Percentiles rank a stretch among this genome's conserved stretches.
phyloP scores from a whole-genome alignment of 2,797 vertebrate genomes.

The Kryptolebias ocellatus region DNA sequence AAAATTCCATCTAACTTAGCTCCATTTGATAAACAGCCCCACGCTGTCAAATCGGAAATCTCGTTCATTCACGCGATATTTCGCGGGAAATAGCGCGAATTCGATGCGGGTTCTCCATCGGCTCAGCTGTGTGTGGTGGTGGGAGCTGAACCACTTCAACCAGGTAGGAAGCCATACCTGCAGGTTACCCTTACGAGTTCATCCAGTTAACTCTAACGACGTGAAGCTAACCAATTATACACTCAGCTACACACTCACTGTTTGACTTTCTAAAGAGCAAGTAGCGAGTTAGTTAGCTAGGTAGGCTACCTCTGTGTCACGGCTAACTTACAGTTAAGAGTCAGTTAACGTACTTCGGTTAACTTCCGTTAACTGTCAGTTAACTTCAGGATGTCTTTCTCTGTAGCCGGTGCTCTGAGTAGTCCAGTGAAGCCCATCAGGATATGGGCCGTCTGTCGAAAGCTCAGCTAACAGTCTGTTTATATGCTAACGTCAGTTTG shows the following conservation, averaged over 20 bases:
- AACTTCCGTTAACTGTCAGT: too few relatives aligned
- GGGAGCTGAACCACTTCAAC: not conserved
- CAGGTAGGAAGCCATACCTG: slow-evolving; percentile 6
- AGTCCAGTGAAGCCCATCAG: too few relatives aligned
- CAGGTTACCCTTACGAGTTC: accelerated
- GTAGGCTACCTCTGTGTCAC: slow-evolving; percentile 20
- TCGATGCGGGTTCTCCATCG: not conserved
- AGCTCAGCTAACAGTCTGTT: not conserved
- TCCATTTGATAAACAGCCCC: too few relatives aligned
- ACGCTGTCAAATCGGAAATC: not conserved
- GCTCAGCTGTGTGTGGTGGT: too few relatives aligned
- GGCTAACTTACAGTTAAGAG: not conserved
- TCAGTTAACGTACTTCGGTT: too few relatives aligned
- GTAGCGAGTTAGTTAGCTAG: slow-evolving; percentile 23
- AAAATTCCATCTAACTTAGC: too few relatives aligned
- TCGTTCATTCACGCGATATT: slow-evolving; percentile 48
- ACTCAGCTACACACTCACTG: not conserved
- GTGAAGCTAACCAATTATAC: not conserved
- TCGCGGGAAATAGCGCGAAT: slow-evolving; percentile 42
- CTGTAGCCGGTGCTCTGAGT: too few relatives aligned
- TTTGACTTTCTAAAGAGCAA: slow-evolving; percentile 2
- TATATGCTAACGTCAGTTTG: not conserved
- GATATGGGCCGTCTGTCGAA: not conserved
- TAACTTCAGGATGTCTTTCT: too few relatives aligned
- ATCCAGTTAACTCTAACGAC: not conserved